Evolutionary conservation across 2,113 vertebrate species (phyloP), one percentile per base, ranked within the genome.

Genomic region (Mesembrinibis cayennensis): DNA sequence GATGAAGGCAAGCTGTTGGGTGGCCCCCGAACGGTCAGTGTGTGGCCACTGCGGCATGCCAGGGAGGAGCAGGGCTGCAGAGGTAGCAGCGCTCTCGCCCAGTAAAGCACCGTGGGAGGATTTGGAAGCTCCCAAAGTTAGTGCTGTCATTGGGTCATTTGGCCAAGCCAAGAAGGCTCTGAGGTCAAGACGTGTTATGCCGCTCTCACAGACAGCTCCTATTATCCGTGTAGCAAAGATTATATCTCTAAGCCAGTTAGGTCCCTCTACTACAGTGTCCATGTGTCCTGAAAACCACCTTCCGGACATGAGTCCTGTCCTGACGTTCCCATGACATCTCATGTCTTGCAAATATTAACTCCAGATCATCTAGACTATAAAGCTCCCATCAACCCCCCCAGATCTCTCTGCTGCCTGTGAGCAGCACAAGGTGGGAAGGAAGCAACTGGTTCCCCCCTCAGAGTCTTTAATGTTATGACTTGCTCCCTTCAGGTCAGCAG

Each of bases 181-280:
- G 61, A 62, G 55, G 36, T 22, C 42, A 20, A 9, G 56, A 8
- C 0, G 0, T 32, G 11, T 6, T 44, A 1, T 8, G n/a, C n/a
- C 38, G 45, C 49, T 29, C n/a, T 42, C 22, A 3, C 30, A 63
- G 49, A 18, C 36, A 89, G 44, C 70, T 84, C 58, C 40, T 53
- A 14, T 63, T 23, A 17, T 4, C 10, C 36, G 45, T 19, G 49
- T 32, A 70, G 70, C 47, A 67, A 11, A 42, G 42, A 19, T 63
- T 78, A 29, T 72, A 45, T 3, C 50, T 40, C 2, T 1, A 19
- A 47, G 9, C n/a, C 76, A 34, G 40, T 1, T 38, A 15, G 16
- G 13, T 13, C 23, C 44, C 58, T 59, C 45, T 59, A 20, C 38
- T 30, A 65, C 36, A 58, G 50, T 26, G 29, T 71, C 56, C 40